Evolutionary conservation across 2,888 invertebrate genomes (phyloP).

Genomic region (Axea sp.): DNA sequence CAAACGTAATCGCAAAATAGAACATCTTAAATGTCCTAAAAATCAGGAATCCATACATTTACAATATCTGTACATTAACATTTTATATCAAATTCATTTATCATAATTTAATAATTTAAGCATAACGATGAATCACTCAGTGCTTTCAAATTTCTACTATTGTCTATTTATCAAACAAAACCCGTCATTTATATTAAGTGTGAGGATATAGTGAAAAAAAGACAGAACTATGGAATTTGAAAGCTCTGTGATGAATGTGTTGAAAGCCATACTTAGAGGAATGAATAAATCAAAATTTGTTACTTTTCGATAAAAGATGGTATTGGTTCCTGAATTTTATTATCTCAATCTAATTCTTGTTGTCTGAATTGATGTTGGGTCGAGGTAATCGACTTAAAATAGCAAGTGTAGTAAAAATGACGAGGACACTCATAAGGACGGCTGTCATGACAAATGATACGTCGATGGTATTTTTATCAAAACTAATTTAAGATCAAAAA

Average conservation of each 20-base stretch:
- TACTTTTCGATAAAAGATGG: constrained; percentile 49
- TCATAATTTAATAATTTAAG: constrained; percentile 35
- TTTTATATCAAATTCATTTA: constrained; percentile 21
- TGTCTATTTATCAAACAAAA: too few relatives aligned
- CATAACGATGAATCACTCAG: too few relatives aligned
- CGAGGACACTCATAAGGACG: constrained; percentile 60
- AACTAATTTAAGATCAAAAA: constrained; percentile 34
- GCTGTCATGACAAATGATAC: constrained; percentile 24
- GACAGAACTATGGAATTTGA: too few relatives aligned
- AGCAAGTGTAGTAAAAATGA: constrained; percentile 61
- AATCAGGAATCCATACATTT: constrained; percentile 50
- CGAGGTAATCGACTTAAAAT: constrained; percentile 63
- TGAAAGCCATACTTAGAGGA: constrained; percentile 4
- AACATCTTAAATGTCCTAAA: constrained; percentile 32
- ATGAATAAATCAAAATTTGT: constrained; percentile 48
- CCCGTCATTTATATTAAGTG: too few relatives aligned
- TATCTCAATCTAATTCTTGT: constrained; percentile 53
- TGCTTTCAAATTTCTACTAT: too few relatives aligned
- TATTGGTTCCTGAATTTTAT: constrained; percentile 58
- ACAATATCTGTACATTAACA: constrained; percentile 12
- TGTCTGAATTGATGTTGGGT: constrained; percentile 60
- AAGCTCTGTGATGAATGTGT: too few relatives aligned
- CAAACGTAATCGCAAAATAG: too few relatives aligned
- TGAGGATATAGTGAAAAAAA: too few relatives aligned
- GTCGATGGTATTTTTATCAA: constrained; percentile 30